Percentiles rank a stretch among this genome's conserved stretches.
Evolutionary conservation across 2,113 vertebrate genomes (phyloP).

Genomic region (Colaptes auratus): DNA sequence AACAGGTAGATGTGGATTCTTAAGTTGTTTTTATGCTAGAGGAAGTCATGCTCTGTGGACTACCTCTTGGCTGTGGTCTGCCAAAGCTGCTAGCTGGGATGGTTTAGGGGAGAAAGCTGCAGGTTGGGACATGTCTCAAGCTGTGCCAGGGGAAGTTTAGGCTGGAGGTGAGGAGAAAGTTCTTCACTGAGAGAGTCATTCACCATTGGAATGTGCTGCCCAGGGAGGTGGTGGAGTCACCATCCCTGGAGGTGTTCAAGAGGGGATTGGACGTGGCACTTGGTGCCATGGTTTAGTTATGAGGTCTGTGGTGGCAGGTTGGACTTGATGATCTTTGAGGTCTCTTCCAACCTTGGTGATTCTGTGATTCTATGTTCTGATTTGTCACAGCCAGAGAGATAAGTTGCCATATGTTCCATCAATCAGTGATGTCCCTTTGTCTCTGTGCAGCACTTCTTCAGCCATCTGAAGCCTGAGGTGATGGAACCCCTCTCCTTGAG

Average conservation of each 20-base stretch:
- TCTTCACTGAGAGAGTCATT: no score
- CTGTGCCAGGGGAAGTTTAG: no score
- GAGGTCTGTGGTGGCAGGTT: no score
- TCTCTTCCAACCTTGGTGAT: no score
- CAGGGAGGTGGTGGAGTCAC: no score
- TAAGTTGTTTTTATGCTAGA: neutral
- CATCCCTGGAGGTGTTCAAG: no score
- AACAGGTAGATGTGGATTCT: neutral
- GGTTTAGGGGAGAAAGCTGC: neutral
- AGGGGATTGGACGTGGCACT: no score
- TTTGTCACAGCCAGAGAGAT: neutral
- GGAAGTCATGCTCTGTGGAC: neutral
- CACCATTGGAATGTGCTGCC: no score
- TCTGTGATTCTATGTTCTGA: neutral
- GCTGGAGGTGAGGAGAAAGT: no score
- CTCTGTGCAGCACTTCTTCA: neutral
- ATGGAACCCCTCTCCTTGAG: neutral
- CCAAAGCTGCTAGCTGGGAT: neutral
- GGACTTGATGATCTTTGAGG: no score
- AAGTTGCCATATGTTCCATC: fast-evolving
- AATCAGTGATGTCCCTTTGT: neutral
- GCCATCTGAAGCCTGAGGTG: neutral
- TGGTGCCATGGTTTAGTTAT: no score
- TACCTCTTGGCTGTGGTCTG: neutral
- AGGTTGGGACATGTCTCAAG: neutral